phyloP scores from a whole-genome alignment of 2,888 invertebrate species.

The Dicyrtomina minuta region DNA sequence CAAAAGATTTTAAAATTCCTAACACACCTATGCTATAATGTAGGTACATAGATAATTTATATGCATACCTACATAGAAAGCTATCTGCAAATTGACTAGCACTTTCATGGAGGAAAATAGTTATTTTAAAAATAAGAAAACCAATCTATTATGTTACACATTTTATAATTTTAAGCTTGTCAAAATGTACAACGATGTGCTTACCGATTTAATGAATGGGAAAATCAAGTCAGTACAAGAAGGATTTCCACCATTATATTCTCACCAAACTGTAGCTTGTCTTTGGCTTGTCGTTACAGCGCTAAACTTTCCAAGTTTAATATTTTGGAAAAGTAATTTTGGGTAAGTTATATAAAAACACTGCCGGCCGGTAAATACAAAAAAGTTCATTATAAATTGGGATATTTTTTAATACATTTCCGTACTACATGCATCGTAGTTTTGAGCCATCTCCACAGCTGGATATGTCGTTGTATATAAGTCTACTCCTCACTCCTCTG shows the following conservation, averaged over 20 bases:
- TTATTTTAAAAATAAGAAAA: too few relatives aligned
- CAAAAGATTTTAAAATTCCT: too few relatives aligned
- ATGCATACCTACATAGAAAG: too few relatives aligned
- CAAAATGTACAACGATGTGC: conserved; percentile 73
- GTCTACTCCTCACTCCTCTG: conserved; percentile 42
- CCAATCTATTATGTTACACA: too few relatives aligned
- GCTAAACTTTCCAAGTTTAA: conserved; percentile 70
- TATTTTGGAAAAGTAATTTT: conserved; percentile 80
- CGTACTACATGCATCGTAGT: neutral
- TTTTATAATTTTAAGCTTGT: conserved; percentile 67
- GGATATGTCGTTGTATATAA: conserved; percentile 47
- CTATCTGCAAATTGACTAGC: too few relatives aligned
- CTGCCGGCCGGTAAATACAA: too few relatives aligned
- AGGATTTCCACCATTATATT: conserved; percentile 57
- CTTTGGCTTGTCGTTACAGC: conserved; percentile 68
- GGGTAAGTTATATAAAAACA: too few relatives aligned
- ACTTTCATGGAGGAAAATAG: too few relatives aligned
- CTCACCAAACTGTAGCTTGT: conserved; percentile 72
- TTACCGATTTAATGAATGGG: conserved; percentile 65
- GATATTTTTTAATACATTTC: neutral
- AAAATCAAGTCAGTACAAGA: conserved; percentile 41
- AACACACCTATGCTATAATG: too few relatives aligned
- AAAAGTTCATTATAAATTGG: too few relatives aligned
- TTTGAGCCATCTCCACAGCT: conserved; percentile 40
- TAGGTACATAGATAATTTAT: too few relatives aligned